These are phyloP conservation scores for Genyomyrus donnyi DNA, from an alignment of 2,113 vertebrate species.

Conservation along the genomic window DNA sequence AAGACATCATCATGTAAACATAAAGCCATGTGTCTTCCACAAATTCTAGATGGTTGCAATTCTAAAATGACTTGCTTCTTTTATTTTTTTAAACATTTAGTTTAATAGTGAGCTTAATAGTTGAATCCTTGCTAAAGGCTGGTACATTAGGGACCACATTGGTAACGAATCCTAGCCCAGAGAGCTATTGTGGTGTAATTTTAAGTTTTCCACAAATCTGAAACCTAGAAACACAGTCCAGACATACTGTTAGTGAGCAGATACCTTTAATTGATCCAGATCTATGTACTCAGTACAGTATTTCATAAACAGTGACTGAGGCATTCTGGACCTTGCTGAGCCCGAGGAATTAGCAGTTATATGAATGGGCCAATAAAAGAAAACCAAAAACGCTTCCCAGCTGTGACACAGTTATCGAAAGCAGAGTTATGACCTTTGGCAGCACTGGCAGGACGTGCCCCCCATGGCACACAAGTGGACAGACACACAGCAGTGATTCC, in stretches of 20 bases:
- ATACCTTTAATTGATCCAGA: not conserved
- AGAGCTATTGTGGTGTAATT: not conserved
- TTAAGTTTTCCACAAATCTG: not conserved
- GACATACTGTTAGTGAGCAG: not conserved
- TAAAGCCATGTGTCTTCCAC: not conserved
- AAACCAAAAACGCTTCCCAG: not conserved
- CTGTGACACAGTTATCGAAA: not conserved
- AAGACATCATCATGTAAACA: not conserved
- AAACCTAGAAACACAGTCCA: not conserved
- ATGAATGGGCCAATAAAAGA: not conserved
- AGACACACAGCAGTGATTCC: slow-evolving; percentile 29
- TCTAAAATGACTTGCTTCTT: not conserved
- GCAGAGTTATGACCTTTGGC: not conserved
- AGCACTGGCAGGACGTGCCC: not conserved
- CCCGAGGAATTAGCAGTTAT: not conserved
- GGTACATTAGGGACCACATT: not conserved
- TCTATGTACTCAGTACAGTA: not conserved
- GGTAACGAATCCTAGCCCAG: not conserved
- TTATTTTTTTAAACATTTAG: not conserved
- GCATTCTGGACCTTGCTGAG: not conserved
- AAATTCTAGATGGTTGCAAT: not conserved
- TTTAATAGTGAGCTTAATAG: too few species aligned
- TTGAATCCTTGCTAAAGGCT: not conserved
- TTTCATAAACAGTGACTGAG: not conserved
- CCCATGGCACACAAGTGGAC: not conserved